Conservation (phyloP, 2,888 invertebrate species). For the Pammene fasciana region DNA sequence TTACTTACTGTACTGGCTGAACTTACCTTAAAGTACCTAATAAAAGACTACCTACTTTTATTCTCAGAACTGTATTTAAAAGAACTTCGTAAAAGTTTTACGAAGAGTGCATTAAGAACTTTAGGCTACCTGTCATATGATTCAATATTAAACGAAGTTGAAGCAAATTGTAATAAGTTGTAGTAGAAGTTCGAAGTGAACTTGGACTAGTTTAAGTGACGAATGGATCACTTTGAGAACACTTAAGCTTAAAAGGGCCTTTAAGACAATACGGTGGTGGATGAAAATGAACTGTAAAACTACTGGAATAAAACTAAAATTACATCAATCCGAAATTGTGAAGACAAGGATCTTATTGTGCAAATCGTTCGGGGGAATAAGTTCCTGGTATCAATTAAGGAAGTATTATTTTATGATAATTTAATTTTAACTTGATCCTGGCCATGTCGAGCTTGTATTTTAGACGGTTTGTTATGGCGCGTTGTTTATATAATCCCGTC, state of each 20-base stretch:
- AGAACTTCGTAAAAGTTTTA: conserved; percentile 3
- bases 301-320: not conserved
- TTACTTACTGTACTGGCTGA: no score
- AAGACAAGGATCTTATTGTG: not conserved
- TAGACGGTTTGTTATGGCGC: not conserved
- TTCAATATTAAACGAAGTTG: not conserved
- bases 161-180: conserved; percentile 1
- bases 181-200: conserved; percentile 13
- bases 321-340: not conserved
- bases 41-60: conserved; percentile 9
- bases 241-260: not conserved
- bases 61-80: conserved; percentile 1
- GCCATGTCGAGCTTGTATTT: no score
- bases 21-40: not conserved
- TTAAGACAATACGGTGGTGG: no score
- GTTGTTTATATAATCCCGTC: no score
- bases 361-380: conserved; percentile 1
- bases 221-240: not conserved
- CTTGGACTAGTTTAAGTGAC: conserved; percentile 25
- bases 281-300: not conserved
- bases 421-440: not conserved
- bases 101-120: not conserved
- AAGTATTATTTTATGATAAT: not conserved
- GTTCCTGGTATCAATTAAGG: not conserved
- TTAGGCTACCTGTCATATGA: not conserved